These are phyloP conservation scores for Liodrosophila aerea DNA, from an alignment of 2,888 invertebrate species.

Conservation along the genomic window DNA sequence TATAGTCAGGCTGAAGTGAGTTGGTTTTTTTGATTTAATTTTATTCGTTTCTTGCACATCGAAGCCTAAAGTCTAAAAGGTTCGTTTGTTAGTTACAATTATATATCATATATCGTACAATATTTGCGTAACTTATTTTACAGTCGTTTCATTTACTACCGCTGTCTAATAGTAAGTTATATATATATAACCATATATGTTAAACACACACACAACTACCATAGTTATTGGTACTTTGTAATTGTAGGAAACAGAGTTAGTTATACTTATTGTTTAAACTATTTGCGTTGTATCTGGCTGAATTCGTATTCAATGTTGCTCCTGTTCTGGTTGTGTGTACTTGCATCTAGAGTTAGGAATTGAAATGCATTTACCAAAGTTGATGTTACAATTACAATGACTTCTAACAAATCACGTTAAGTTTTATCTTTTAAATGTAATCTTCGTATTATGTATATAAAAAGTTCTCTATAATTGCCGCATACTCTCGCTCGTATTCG, in stretches of 20 bases:
- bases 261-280: conserved; percentile 69
- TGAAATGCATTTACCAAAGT: conserved; percentile 72
- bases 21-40: conserved; percentile 53
- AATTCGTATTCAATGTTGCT: conserved; percentile 24
- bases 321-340: conserved; percentile 23
- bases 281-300: conserved; percentile 37
- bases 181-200: conserved; percentile 42
- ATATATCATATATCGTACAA: conserved; percentile 56
- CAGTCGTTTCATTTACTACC: conserved; percentile 70
- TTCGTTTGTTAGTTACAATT: conserved; percentile 64
- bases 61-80: conserved; percentile 79
- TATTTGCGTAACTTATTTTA: conserved; percentile 67
- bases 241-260: conserved; percentile 75
- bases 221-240: conserved; percentile 72
- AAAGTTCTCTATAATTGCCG: conserved; percentile 65
- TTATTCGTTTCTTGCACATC: conserved; percentile 80
- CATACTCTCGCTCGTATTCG: conserved; percentile 57
- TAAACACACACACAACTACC: conserved; percentile 61
- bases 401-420: conserved; percentile 71
- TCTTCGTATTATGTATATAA: conserved; percentile 59
- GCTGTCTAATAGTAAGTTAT: conserved; percentile 62
- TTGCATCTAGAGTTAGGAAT: conserved; percentile 62
- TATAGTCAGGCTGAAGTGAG: no score
- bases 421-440: conserved; percentile 31
- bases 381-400: conserved; percentile 61